Evolutionary conservation across 2,797 vertebrate species (phyloP).

Genomic region (Myotis findleyi): DNA sequence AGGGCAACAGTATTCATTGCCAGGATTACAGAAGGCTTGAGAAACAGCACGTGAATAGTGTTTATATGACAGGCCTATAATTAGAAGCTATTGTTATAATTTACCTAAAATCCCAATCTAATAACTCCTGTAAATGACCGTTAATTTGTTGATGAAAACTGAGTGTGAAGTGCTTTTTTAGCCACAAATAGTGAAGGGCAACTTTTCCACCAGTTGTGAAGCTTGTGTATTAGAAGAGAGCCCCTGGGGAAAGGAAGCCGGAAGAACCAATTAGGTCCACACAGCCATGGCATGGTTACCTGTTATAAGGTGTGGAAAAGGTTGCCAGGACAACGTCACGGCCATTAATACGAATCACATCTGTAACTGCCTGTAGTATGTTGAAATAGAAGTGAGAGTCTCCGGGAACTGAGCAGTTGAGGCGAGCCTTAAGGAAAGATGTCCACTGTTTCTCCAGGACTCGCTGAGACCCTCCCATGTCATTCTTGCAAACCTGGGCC

Average conservation of each 20-base stretch:
- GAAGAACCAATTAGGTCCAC: constrained; percentile 64
- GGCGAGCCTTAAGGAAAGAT: constrained; percentile 97
- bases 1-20: background rate
- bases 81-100: constrained; percentile 22
- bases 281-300: constrained; percentile 87
- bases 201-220: background rate
- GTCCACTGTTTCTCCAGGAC: constrained; percentile 99
- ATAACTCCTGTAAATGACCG: background rate
- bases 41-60: background rate
- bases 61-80: background rate
- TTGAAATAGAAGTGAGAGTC: constrained; percentile 99
- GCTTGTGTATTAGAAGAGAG: constrained; percentile 3
- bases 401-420: constrained; percentile 99
- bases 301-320: constrained; percentile 99
- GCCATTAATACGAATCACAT: constrained; percentile 96
- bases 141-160: constrained; percentile 51
- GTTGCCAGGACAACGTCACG: constrained; percentile 97
- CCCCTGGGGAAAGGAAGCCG: constrained; percentile 38
- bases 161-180: background rate
- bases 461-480: constrained; percentile 97
- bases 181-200: background rate
- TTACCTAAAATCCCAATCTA: constrained; percentile 27
- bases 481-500: constrained; percentile 98
- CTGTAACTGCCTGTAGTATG: constrained; percentile 98
- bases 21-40: background rate